Evolutionary conservation across 2,888 invertebrate genomes (phyloP), one percentile per base, ranked within the genome.

Genomic region (Loripinus fragilis): DNA sequence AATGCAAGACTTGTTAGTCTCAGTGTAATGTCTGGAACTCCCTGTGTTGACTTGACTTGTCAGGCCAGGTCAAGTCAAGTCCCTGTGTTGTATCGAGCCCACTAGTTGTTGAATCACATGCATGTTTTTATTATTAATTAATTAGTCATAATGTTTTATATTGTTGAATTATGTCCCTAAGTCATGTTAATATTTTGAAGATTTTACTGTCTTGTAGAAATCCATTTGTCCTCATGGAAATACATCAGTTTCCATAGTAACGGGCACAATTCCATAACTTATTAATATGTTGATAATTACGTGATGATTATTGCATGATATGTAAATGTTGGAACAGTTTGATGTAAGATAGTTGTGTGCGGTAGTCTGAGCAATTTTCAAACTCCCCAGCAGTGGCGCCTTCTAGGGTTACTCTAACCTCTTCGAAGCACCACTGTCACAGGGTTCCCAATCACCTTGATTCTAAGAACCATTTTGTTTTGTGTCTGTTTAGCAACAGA

Each of bases 121-220:
- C 23, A 23, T 52, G 52, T 28, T 12, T 28, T 52, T 25, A 20
- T 50, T 50, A 15, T 48, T 20, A 55, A 28, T 55, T n/a, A 28
- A 55, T 28, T 60, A 60, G 60, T 60, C 60, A 60, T 28, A 60
- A 33, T 60, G 33, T 68, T 75, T 15, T 52, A 68, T 71, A 55
- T 68, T 73, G 64, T 81, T 69, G 60, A 69, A 69, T 48, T 42
- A 72, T 77, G 81, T 81, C 81, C 81, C 81, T 74, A 77, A 81
- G 81, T 81, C 81, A 81, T 73, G 80, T 76, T 74, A 69, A 52
- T 70, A 38, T 69, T 60, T 79, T 78, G 66, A 52, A 71, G 55
- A 70, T 72, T 69, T 71, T 74, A 74, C 60, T 41, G 35, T 74
- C 42, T 38, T 75, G 20, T 64, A 68, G 67, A 67, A 67, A 48